Percentiles rank a stretch among this genome's conserved stretches.
Conservation (phyloP, 2,888 invertebrate genomes). For the Philhelius pedissequus region DNA sequence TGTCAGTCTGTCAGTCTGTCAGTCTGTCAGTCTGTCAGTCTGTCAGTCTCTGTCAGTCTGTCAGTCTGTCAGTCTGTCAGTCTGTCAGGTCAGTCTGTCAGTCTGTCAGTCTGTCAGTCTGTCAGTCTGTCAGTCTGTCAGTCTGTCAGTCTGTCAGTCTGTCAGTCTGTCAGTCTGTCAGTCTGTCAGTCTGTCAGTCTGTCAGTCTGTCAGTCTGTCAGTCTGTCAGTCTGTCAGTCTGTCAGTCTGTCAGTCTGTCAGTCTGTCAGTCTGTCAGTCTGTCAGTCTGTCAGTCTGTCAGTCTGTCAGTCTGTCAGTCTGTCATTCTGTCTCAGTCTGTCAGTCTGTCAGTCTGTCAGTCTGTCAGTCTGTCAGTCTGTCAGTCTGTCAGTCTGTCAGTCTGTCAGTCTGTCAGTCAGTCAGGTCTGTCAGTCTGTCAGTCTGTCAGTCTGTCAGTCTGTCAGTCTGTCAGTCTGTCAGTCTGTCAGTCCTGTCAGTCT, state of each 20-base stretch:
- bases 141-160: constrained; percentile 15
- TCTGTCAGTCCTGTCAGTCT: constrained; percentile 20
- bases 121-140: constrained; percentile 13
- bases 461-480: constrained; percentile 18
- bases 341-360: constrained; percentile 18
- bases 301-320: constrained; percentile 22
- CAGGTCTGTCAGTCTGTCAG: no score
- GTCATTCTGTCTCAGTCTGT: constrained; percentile 21
- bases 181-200: constrained; percentile 15
- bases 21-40: constrained; percentile 13
- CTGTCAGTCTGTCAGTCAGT: constrained; percentile 18
- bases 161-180: constrained; percentile 13
- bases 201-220: constrained; percentile 15
- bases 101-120: constrained; percentile 12
- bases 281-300: constrained; percentile 18
- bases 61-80: constrained; percentile 11
- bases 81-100: constrained; percentile 13
- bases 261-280: constrained; percentile 20
- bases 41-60: constrained; percentile 16
- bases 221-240: no score
- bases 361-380: constrained; percentile 19
- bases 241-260: constrained; percentile 18
- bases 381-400: constrained; percentile 18
- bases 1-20: constrained; percentile 15
- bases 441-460: constrained; percentile 20